Base-by-base conservation (phyloP, 2,113 vertebrate genomes). In the Brienomyrus brachyistius region DNA sequence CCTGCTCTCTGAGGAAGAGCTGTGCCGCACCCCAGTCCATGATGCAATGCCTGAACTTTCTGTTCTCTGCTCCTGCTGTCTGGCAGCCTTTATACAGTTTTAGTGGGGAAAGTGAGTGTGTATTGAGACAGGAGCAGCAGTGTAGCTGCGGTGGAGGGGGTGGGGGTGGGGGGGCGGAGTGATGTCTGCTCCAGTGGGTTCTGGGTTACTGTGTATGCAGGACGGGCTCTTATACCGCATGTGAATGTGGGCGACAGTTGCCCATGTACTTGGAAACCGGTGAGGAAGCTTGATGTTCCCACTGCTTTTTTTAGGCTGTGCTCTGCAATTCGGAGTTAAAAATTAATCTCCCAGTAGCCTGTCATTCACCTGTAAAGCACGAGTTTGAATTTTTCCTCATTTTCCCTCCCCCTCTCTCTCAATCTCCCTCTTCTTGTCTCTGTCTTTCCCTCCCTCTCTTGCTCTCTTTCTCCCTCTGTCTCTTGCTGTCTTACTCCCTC, bases 11-110 rank as follows among this genome's bases (percentile, higher is more conserved):
- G 35, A 19, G 62, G 40, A 45, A 11, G 35, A 43, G 80, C 43
- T 7, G 7, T 3, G 9, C 35, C 17, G 80, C 17, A 3, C 23
- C 82, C 40, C 23, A 27, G 47, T 5, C 43, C 47, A 27, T 85
- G 82, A 85, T 47, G 82, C 82, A 85, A 85, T 85, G 5, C 82
- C 43, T 48, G 15, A 15, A 48, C 82, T 91, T 86, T 89, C 13
- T 80, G 74, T 80, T 80, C 74, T 70, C n/a, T 47, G 62, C 47
- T 90, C 45, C 56, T 86, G 86, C 27, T 21, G 80, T 47, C 80
- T 83, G 35, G 77, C 40, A 47, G 40, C 40, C 45, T 84, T 48
- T 48, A 84, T 84, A 2, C 40, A 23, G 19, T 10, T 84, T n/a
- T 84, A 48, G 21, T 48, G 40, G 82, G 45, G 17, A 48, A 13